Conservation (phyloP, 2,797 vertebrate species). For the Scolopax rusticola region DNA sequence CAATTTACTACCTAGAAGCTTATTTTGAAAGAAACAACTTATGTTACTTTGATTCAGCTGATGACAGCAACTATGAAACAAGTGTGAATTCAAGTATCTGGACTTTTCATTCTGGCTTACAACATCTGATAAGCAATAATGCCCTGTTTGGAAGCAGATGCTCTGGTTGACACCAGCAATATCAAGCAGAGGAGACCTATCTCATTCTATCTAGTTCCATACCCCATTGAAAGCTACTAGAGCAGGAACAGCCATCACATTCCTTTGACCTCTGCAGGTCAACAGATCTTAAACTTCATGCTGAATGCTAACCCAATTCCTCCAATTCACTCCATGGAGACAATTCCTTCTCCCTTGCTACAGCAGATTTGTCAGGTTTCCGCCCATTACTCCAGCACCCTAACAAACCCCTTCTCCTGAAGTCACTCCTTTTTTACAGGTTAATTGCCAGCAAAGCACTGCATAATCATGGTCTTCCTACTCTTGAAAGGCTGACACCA, state of each 20-base stretch:
- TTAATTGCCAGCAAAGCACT: constrained; percentile 35
- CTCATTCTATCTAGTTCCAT: neutral
- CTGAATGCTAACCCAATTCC: neutral
- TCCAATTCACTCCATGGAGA: accelerated
- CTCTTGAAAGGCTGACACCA: constrained; percentile 47
- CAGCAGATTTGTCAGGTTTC: neutral
- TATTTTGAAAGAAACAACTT: neutral
- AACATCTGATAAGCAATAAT: neutral
- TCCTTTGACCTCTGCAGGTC: neutral
- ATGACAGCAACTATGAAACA: neutral
- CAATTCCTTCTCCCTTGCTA: neutral
- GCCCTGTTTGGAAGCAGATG: neutral
- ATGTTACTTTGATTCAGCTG: neutral
- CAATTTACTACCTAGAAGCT: neutral
- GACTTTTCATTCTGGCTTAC: neutral
- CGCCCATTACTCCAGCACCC: neutral
- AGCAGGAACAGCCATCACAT: neutral
- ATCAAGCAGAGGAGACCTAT: neutral
- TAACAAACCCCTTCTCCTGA: neutral
- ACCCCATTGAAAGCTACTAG: neutral
- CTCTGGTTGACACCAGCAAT: neutral
- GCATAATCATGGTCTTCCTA: constrained; percentile 33
- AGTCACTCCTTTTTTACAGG: neutral
- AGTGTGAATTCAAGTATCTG: neutral
- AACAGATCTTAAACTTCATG: neutral